Conservation (phyloP, 2,797 vertebrate species). For the Pampus argenteus region DNA sequence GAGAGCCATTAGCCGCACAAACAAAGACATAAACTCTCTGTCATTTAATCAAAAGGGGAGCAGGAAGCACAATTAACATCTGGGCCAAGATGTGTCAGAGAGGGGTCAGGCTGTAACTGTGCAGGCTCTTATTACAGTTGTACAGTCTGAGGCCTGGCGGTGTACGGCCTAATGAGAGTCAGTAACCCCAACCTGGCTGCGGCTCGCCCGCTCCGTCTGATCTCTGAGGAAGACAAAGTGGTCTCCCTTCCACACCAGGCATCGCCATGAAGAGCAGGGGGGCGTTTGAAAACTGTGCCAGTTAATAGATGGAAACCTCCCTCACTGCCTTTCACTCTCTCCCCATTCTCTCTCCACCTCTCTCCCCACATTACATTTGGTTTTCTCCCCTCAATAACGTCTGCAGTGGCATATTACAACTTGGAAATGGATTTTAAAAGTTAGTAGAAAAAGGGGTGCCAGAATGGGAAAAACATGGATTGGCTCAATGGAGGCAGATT, state of each 20-base stretch:
- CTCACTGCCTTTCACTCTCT: conserved; percentile 40
- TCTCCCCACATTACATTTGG: conserved; percentile 61
- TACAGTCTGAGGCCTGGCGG: conserved; percentile 41
- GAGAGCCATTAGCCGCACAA: conserved; percentile 81
- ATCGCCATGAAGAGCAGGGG: conserved; percentile 61
- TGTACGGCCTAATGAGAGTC: conserved; percentile 73
- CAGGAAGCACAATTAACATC: conserved; percentile 84
- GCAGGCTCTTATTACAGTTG: conserved; percentile 68
- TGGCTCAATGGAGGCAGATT: conserved; percentile 78
- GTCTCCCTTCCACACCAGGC: conserved; percentile 69
- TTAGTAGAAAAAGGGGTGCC: conserved; percentile 66
- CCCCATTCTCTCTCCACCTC: conserved; percentile 54
- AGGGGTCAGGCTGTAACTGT: conserved; percentile 66
- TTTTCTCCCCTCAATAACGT: conserved; percentile 74
- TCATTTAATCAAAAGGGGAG: conserved; percentile 80
- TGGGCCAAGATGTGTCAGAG: conserved; percentile 77
- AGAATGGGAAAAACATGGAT: conserved; percentile 85
- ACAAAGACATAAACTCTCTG: conserved; percentile 75
- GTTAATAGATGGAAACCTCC: conserved; percentile 63
- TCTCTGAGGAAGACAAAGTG: conserved; percentile 73
- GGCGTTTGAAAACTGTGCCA: conserved; percentile 61
- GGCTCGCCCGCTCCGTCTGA: conserved; percentile 60
- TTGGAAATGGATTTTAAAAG: conserved; percentile 84
- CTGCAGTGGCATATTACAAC: conserved; percentile 80
- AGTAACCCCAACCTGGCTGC: conserved; percentile 68